Base-by-base conservation (phyloP, 2,888 invertebrate species). In the Prosopocoilus inquinatus region DNA sequence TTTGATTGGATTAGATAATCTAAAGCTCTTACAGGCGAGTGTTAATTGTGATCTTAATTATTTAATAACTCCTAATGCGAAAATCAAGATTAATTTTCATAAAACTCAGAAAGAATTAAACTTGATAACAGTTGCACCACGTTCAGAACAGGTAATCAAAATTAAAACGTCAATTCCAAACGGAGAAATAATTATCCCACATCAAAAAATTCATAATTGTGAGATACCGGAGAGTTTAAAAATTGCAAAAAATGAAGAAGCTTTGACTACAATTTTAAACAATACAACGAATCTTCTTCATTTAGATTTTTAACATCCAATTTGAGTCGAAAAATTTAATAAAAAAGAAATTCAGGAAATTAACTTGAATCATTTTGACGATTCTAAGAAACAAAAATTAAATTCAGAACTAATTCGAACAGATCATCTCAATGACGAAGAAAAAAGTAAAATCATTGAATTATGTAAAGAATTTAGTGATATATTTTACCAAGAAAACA, bases 391-490 rank as follows among this genome's bases (percentile, higher is more conserved):
- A 9, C 34, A 32, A 33, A 36, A 55, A 15, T 48, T 50, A 16
- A 45, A 50, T 33, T 9, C 36, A 11, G 13, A 20, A 11, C 35
- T 49, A 47, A 54, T 61, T 28, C 36, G 61, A 20, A 53, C 51
- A 1, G 50, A 63, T 34, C 64, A 64, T 28, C 41, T 59, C 15
- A 64, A 64, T 47, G 13, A 8, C 8, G 59, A 64, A 52, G 62
- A 61, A 55, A 53, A 51, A 36, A 9, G 45, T 32, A 28, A 15
- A 39, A 44, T 64, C 8, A 11, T 33, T 43, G 52, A 51, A 15
- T 50, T 62, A 33, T 57, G 50, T 47, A 35, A 28, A n/a, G 36
- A 60, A 59, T 63, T 43, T 44, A 41, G 45, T 2, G 55, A 64
- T 11, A 52, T 62, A 9, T 60, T 64, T 56, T 45, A 64, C 28